Percentiles rank a stretch among this genome's conserved stretches.
Evolutionary conservation across 1,140 invertebrate genomes (phyloP).

Genomic region (Drosophila varians): DNA sequence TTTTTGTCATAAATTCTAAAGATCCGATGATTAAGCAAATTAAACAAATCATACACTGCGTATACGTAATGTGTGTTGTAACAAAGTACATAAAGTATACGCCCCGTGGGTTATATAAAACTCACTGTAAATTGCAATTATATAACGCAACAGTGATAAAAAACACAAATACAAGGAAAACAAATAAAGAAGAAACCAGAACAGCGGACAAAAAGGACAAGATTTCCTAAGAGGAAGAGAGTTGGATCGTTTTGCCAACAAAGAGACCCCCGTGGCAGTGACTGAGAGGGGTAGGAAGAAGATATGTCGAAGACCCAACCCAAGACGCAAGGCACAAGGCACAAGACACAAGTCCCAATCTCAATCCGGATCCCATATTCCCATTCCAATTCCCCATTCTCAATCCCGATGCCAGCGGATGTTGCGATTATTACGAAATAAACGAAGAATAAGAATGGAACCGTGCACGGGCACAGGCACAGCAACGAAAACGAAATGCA

Average conservation of each 20-base stretch:
- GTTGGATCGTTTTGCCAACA: conserved; percentile 45
- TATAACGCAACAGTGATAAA: conserved; percentile 64
- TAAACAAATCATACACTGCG: conserved; percentile 11
- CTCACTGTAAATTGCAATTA: conserved; percentile 62
- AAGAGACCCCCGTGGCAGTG: conserved; percentile 25
- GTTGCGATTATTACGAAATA: conserved; percentile 81
- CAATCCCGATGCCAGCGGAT: conserved; percentile 56
- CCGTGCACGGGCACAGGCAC: not conserved
- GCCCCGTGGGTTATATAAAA: conserved; percentile 50
- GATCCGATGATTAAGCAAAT: not conserved
- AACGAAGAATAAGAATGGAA: conserved; percentile 71
- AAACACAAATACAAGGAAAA: conserved; percentile 25
- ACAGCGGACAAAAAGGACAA: conserved; percentile 23
- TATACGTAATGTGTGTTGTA: conserved; percentile 39
- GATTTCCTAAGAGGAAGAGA: conserved; percentile 3
- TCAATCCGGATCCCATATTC: conserved; percentile 13
- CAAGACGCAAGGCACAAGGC: conserved; percentile 5
- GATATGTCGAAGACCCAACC: conserved; percentile 36
- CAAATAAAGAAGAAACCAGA: conserved; percentile 24
- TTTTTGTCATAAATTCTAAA: not conserved
- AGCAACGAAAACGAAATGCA: conserved; percentile 55
- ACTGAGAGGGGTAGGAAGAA: not conserved
- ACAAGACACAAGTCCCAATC: conserved; percentile 27
- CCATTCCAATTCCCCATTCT: not conserved
- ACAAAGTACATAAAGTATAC: conserved; percentile 38